Conservation (phyloP, 1,140 invertebrate genomes). For the Zophobas morio region DNA sequence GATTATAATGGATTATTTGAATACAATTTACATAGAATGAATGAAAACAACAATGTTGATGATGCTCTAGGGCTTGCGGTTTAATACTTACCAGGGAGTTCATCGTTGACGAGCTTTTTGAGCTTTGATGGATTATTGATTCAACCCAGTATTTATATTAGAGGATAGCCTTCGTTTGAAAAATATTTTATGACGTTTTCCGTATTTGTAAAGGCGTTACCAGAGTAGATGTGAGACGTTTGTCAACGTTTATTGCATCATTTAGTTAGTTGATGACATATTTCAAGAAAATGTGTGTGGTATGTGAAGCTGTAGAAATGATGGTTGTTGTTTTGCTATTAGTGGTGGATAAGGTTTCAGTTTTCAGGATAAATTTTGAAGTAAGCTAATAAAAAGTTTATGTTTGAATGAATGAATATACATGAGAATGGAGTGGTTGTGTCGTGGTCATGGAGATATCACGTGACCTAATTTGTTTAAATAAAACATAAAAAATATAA, state of each 20-base stretch:
- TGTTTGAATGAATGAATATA: no score
- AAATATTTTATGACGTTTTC: constrained; percentile 29
- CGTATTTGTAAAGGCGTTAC: constrained; percentile 35
- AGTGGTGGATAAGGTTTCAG: no score
- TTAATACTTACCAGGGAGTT: constrained; percentile 50
- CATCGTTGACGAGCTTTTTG: constrained; percentile 43
- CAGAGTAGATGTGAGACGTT: constrained; percentile 9
- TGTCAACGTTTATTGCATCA: constrained; percentile 26
- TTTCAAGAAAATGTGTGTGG: background rate
- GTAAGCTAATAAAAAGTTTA: no score
- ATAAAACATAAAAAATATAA: no score
- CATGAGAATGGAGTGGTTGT: no score
- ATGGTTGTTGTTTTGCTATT: no score
- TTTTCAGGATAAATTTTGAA: no score
- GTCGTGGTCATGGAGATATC: no score
- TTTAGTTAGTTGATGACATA: background rate
- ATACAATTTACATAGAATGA: background rate
- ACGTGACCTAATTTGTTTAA: no score
- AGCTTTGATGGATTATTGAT: constrained; percentile 21
- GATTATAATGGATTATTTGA: background rate
- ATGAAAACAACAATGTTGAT: background rate
- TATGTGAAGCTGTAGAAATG: background rate
- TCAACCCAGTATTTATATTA: constrained; percentile 42
- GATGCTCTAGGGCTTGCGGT: background rate
- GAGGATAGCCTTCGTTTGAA: constrained; percentile 17